Evolutionary conservation across 2,113 vertebrate genomes (phyloP).

Genomic region (Pluvianellus socialis): DNA sequence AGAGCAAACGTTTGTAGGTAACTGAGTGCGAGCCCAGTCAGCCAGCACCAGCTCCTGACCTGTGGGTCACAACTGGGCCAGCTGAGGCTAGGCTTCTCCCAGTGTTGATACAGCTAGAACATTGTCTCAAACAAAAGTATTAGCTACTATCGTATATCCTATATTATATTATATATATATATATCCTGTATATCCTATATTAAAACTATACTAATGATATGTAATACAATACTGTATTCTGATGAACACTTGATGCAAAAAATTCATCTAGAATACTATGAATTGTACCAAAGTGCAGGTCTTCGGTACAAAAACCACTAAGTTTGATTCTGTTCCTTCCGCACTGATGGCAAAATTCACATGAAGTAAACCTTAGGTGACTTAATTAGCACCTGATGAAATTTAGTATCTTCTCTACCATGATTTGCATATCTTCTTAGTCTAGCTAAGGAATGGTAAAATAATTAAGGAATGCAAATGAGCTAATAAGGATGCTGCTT

Average conservation of each 20-base stretch:
- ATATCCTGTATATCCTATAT: not conserved
- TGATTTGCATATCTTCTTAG: slow-evolving; percentile 47
- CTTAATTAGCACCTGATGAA: slow-evolving; percentile 27
- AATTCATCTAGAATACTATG: not conserved
- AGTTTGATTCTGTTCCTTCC: not conserved
- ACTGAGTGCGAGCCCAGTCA: not conserved
- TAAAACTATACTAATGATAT: not conserved
- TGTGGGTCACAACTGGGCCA: not conserved
- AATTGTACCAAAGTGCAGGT: not conserved
- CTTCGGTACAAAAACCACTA: not conserved
- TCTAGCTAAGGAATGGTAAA: not conserved
- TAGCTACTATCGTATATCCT: not conserved
- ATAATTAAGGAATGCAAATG: slow-evolving; percentile 16
- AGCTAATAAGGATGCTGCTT: not conserved
- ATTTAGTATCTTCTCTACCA: slow-evolving; percentile 31
- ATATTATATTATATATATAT: too few species aligned
- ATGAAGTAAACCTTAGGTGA: not conserved
- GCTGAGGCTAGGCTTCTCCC: not conserved
- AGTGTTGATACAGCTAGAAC: not conserved
- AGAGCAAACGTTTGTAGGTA: not conserved
- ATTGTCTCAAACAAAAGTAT: not conserved
- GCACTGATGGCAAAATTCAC: not conserved
- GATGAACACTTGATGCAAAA: not conserved
- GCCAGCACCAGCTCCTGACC: not conserved
- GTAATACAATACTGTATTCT: not conserved